Conservation (phyloP, 2,888 invertebrate genomes). For the Drosophila robusta region DNA sequence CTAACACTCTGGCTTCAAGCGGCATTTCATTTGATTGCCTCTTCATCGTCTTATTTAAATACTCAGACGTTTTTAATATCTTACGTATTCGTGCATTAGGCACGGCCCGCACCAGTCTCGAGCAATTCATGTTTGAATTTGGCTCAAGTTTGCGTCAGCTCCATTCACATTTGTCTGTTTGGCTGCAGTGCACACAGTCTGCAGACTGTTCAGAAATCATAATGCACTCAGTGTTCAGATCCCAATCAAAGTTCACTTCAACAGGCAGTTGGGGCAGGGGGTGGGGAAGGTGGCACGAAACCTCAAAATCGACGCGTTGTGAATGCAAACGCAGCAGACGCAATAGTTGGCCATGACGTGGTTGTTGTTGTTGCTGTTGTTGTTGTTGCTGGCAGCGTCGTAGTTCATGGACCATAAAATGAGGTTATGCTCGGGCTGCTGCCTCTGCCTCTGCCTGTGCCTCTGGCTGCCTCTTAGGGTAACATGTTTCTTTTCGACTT, state of each 20-base stretch:
- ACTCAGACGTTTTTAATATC: constrained; percentile 5
- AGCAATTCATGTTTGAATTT: constrained; percentile 16
- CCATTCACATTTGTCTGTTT: constrained; percentile 40
- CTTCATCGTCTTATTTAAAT: constrained; percentile 7
- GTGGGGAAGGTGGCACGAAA: constrained; percentile 22
- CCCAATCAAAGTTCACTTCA: constrained; percentile 71
- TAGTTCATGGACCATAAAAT: constrained; percentile 83
- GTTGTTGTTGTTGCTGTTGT: constrained; percentile 15
- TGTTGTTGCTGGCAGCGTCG: constrained; percentile 27
- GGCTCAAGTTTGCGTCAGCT: constrained; percentile 31
- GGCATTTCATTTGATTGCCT: constrained; percentile 8
- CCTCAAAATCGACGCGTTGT: constrained; percentile 31
- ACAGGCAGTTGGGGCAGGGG: background rate
- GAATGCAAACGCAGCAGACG: constrained; percentile 47
- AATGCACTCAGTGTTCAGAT: constrained; percentile 58
- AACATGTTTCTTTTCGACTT: constrained; percentile 71
- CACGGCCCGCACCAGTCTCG: constrained; percentile 7
- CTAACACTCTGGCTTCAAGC: constrained; percentile 1
- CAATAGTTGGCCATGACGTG: constrained; percentile 32
- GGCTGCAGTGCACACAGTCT: constrained; percentile 38
- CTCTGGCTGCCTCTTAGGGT: constrained; percentile 25
- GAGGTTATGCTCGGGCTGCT: constrained; percentile 79
- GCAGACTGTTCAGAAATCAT: constrained; percentile 63
- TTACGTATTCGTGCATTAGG: background rate
- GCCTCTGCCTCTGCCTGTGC: constrained; percentile 35